Conservation (phyloP, 2,797 vertebrate species). For the Chrosomus eos region DNA sequence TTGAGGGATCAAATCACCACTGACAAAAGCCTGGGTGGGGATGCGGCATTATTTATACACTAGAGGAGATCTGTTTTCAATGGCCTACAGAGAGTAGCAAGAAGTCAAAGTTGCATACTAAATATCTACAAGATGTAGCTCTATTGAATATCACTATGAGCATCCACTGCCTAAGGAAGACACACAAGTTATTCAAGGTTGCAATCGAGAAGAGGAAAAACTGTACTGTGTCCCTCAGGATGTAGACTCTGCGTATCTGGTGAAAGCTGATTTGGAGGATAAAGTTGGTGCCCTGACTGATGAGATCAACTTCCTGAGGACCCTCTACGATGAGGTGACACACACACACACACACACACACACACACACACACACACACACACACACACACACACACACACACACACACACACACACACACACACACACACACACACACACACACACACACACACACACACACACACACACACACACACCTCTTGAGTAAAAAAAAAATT, state of each 20-base stretch:
- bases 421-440: no score
- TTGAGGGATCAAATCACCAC: constrained; percentile 44
- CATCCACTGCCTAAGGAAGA: not conserved
- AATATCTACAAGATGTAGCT: constrained; percentile 15
- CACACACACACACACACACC: not conserved
- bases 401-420: not conserved
- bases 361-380: not conserved
- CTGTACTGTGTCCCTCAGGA: constrained; percentile 76
- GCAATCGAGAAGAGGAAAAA: not conserved
- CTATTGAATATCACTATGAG: not conserved
- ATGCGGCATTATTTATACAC: constrained; percentile 25
- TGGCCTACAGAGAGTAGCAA: not conserved
- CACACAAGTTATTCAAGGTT: not conserved
- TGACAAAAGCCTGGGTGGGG: constrained; percentile 26
- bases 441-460: not conserved
- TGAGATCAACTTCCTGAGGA: constrained; percentile 88
- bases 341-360: not conserved
- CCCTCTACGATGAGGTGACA: constrained; percentile 85
- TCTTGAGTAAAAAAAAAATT: no score
- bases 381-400: not conserved
- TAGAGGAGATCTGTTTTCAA: constrained; percentile 17
- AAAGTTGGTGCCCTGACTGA: constrained; percentile 86
- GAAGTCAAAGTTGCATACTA: constrained; percentile 10
- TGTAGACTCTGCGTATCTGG: constrained; percentile 88
- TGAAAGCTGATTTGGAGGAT: constrained; percentile 90